Evolutionary conservation across 2,888 invertebrate genomes (phyloP), one percentile per base, ranked within the genome.

Genomic region (Idaea biselata): DNA sequence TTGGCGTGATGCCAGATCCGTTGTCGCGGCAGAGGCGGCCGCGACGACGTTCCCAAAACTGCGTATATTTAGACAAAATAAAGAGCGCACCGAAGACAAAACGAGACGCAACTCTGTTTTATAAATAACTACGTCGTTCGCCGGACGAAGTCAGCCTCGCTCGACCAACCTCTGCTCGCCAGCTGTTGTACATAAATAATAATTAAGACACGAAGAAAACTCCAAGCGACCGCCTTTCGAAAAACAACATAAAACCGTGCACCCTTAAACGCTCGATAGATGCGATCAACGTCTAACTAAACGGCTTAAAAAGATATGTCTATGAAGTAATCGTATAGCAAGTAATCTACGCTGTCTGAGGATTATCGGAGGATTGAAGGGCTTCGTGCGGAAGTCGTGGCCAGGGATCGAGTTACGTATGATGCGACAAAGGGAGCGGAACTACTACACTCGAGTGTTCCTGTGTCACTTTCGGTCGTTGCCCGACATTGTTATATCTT

Each of bases 41-140:
- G 81, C 87, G 86, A 78, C 89, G 88, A 88, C 86, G 92, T 88
- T 91, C 91, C 92, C 91, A 91, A 92, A 92, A 91, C 91, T 91
- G 88, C 90, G 91, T 92, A 92, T 92, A 91, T 91, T 92, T 92
- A 91, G 91, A 92, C 90, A 91, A 92, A 92, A 92, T 92, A 91
- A 92, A 92, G 91, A 92, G 91, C 88, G 88, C 84, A 83, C 88
- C 86, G 90, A 91, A 91, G 91, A 92, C 92, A 91, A 91, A 91
- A 91, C 91, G 91, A 91, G 92, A 92, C 89, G 88, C 91, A 87
- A 91, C 86, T 91, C 90, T 88, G 91, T 88, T 91, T 91, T 91
- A 91, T 90, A 91, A 92, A 92, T 91, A 91, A 88, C 89, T 81
- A 69, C 87, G 89, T 89, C 90, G 91, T 88, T 90, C 89, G 87